Base-by-base conservation (phyloP, 2,888 invertebrate species). In the Folsomia candida region DNA sequence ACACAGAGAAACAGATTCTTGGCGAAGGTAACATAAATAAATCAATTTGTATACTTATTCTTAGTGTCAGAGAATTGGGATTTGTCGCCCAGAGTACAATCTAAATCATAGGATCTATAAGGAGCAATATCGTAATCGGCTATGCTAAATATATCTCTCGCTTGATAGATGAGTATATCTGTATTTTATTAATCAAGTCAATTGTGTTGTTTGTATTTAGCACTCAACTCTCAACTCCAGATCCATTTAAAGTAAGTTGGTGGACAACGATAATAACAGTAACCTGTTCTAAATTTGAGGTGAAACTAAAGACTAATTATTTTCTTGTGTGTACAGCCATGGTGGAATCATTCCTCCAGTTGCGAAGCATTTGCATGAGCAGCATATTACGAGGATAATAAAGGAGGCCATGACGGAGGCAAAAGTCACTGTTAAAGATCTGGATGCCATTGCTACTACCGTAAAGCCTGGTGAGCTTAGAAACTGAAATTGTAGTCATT, bases 361-460 rank as follows among this genome's bases (percentile, higher is more conserved):
- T 69, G 97, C 97, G 0, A 87, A 89, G 81, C 88, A 91, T 72
- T 84, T 96, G 68, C 97, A 98, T 82, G 84, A 89, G 68, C 83
- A 88, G 69, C 88, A 93, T 81, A 95, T 98, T 79, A 89, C 89
- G 67, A 80, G 83, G 37, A 90, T 91, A 62, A 92, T 93, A 1
- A 84, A 87, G 66, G 84, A 87, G 70, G 89, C 93, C 54, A 81
- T 94, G n/a, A 80, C 82, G 58, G 83, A 85, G 68, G 88, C 93
- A 61, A 83, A 85, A 27, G 73, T 91, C 28, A 82, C 81, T 54
- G 82, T 90, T 2, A 80, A 87, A 74, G 88, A 93, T 81, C 79
- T 97, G 47, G 90, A 91, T 86, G 96, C 93, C 6, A 88, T 98
- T 80, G 97, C 97, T 51, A 89, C 92, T 0, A 97, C 97, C n/a